A percentile compares a stretch with the other conserved stretches of the same genome.
Evolutionary conservation across 2,888 invertebrate genomes (phyloP).

Genomic region (Nymphalis urticae): DNA sequence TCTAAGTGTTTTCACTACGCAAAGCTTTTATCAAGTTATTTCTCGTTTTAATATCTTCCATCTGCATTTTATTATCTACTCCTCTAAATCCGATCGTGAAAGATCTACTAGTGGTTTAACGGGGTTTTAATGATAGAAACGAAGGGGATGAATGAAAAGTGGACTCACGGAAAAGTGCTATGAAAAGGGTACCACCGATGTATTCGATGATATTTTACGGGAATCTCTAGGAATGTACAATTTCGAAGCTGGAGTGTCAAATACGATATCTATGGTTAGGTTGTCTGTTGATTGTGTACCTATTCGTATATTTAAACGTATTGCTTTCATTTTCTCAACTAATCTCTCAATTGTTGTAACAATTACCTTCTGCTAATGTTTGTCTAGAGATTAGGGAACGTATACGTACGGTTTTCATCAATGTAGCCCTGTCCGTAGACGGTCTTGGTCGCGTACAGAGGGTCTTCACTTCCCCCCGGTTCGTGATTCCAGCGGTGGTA

Average conservation of each 20-base stretch:
- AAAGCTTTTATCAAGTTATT: slow-evolving; percentile 62
- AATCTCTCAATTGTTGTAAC: slow-evolving; percentile 48
- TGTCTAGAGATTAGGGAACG: slow-evolving; percentile 54
- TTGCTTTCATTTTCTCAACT: slow-evolving; percentile 42
- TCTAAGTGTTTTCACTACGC: slow-evolving; percentile 61
- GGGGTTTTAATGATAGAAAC: slow-evolving; percentile 37
- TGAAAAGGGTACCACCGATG: slow-evolving; percentile 41
- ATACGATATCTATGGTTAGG: slow-evolving; percentile 81
- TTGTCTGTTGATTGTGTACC: slow-evolving; percentile 59
- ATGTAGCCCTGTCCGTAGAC: slow-evolving; percentile 79
- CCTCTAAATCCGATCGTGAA: slow-evolving; percentile 37
- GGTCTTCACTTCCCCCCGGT: slow-evolving; percentile 77
- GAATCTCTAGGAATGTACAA: slow-evolving; percentile 61
- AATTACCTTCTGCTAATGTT: slow-evolving; percentile 31
- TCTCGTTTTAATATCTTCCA: slow-evolving; percentile 42
- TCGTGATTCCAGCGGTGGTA: slow-evolving; percentile 78
- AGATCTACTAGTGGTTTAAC: slow-evolving; percentile 34
- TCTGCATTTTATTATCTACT: slow-evolving; percentile 33
- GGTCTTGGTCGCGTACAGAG: slow-evolving; percentile 81
- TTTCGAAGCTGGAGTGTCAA: slow-evolving; percentile 65
- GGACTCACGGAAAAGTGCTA: slow-evolving; percentile 37
- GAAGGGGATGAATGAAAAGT: slow-evolving; percentile 41
- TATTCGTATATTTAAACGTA: slow-evolving; percentile 42
- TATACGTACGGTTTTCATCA: slow-evolving; percentile 81
- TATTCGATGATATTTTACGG: slow-evolving; percentile 39